Percentiles rank a stretch among this genome's conserved stretches.
These are phyloP conservation scores for Pseudomyrmex flavicornis DNA, from an alignment of 1,140 invertebrate species.

Conservation along the genomic window DNA sequence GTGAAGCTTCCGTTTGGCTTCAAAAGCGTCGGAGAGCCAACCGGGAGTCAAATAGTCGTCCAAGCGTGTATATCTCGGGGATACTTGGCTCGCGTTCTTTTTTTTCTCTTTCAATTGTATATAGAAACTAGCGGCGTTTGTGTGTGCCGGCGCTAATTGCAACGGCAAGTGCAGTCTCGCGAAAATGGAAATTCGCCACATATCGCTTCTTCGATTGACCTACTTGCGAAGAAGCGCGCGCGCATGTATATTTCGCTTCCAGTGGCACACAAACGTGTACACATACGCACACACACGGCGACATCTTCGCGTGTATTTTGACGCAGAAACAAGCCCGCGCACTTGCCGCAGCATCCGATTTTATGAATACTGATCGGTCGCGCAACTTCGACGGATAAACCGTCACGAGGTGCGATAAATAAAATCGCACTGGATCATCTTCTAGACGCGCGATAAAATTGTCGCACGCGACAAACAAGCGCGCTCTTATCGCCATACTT, in stretches of 20 bases:
- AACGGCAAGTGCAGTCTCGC: conserved; percentile 56
- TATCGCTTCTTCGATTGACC: conserved; percentile 72
- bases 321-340: conserved; percentile 11
- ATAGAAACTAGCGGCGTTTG: conserved; percentile 31
- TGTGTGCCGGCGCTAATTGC: conserved; percentile 56
- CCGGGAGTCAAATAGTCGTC: not conserved
- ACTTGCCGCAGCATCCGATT: conserved; percentile 21
- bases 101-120: conserved; percentile 11
- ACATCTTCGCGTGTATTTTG: conserved; percentile 15
- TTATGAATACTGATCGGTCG: conserved; percentile 44
- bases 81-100: not conserved
- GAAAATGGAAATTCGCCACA: conserved; percentile 70
- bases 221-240: conserved; percentile 45
- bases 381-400: not conserved
- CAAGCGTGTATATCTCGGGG: not conserved
- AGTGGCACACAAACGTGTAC: not conserved
- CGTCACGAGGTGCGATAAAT: conserved; percentile 4
- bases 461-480: conserved; percentile 1
- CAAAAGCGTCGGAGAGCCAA: not conserved
- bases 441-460: not conserved
- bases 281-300: not conserved
- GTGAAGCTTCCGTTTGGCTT: not conserved
- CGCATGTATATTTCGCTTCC: not conserved
- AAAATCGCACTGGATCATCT: not conserved
- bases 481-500: conserved; percentile 1